Conservation (phyloP, 2,888 invertebrate genomes). For the Ormyrus pomaceus region DNA sequence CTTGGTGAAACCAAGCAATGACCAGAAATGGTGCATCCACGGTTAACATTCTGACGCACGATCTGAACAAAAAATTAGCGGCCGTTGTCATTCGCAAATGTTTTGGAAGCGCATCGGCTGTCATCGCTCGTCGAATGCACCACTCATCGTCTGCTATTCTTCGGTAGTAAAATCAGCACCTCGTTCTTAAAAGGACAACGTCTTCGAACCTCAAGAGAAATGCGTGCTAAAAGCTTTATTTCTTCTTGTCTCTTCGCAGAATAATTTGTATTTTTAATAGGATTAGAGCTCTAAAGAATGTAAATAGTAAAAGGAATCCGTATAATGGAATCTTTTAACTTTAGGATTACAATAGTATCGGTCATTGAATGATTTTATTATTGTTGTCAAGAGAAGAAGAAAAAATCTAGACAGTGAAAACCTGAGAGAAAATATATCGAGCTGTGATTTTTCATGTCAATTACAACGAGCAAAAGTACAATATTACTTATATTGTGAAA, state of each 20-base stretch:
- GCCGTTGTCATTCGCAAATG: neutral
- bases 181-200: neutral
- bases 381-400: neutral
- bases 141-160: slow-evolving; percentile 32
- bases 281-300: neutral
- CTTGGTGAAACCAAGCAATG: slow-evolving; percentile 71
- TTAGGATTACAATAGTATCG: too few relatives aligned
- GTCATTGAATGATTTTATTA: too few relatives aligned
- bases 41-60: slow-evolving; percentile 33
- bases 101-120: neutral
- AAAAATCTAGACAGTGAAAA: slow-evolving; percentile 7
- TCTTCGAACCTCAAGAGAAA: slow-evolving; percentile 18
- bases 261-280: neutral
- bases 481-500: slow-evolving; percentile 31
- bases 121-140: slow-evolving; percentile 25
- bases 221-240: neutral
- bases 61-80: neutral
- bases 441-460: slow-evolving; percentile 56
- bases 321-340: neutral
- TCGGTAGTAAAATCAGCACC: neutral
- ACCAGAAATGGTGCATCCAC: slow-evolving; percentile 69
- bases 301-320: too few relatives aligned
- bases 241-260: neutral
- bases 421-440: slow-evolving; percentile 43
- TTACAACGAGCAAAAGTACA: slow-evolving; percentile 44